A percentile compares a stretch with the other conserved stretches of the same genome.
phyloP scores from a whole-genome alignment of 1,140 invertebrate genomes.

The Neomicropteryx cornuta region DNA sequence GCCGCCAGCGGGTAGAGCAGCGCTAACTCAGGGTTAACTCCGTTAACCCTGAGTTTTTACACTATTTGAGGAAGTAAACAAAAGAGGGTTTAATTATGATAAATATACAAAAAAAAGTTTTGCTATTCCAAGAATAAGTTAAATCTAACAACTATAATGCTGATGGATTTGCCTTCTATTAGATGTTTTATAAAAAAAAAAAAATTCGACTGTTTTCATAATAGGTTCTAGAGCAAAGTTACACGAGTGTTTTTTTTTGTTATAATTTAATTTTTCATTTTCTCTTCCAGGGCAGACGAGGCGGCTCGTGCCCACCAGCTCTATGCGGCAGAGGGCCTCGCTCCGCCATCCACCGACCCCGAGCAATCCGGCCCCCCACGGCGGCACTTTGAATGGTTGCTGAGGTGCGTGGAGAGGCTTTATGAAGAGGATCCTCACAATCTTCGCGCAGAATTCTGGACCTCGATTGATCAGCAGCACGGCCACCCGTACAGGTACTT shows the following conservation, averaged over 20 bases:
- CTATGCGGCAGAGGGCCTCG: slow-evolving; percentile 71
- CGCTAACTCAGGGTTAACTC: too few species aligned
- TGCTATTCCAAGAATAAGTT: too few species aligned
- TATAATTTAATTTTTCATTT: slow-evolving; percentile 1
- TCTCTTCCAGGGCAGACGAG: slow-evolving; percentile 63
- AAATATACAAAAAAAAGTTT: too few species aligned
- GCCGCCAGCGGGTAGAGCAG: too few species aligned
- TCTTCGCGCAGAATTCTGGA: slow-evolving; percentile 77
- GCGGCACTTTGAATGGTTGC: slow-evolving; percentile 73
- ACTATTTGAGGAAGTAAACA: too few species aligned
- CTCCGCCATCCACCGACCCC: slow-evolving; percentile 63
- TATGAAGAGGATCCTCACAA: slow-evolving; percentile 65
- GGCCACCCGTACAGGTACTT: slow-evolving; percentile 21
- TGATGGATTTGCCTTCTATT: too few species aligned
- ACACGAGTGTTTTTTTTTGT: slow-evolving; percentile 2
- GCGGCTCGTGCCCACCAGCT: slow-evolving; percentile 70
- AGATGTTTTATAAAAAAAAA: too few species aligned
- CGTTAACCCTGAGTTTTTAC: too few species aligned
- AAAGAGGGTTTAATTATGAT: too few species aligned
- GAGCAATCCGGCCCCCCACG: slow-evolving; percentile 62
- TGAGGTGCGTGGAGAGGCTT: slow-evolving; percentile 65
- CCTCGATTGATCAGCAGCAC: slow-evolving; percentile 44
- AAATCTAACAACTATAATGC: too few species aligned
- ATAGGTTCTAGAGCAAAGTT: too few species aligned
- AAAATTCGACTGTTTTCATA: too few species aligned